Conservation (phyloP, 2,113 vertebrate genomes). For the Elgaria multicarinata region DNA sequence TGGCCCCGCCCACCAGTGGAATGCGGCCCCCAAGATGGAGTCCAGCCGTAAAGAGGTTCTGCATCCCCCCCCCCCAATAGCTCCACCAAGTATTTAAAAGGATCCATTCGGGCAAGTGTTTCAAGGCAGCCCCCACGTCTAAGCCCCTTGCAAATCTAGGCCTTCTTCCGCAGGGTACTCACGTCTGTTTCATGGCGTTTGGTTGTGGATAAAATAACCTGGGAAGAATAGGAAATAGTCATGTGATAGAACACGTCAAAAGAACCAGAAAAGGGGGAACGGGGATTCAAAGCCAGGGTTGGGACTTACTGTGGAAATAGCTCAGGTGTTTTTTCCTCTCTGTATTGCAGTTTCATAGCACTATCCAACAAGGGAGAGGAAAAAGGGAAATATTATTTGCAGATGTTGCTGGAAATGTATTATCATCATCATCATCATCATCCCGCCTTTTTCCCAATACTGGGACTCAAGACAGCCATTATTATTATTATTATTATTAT, state of each 20-base stretch:
- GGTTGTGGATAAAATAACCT: conserved; percentile 76
- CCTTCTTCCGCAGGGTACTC: conserved; percentile 42
- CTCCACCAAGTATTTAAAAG: no score
- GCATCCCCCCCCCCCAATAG: no score
- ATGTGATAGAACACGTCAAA: conserved; percentile 12
- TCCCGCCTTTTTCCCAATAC: no score
- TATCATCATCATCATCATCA: no score
- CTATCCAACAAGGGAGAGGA: conserved; percentile 29
- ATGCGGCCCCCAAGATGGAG: no score
- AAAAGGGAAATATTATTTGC: background rate
- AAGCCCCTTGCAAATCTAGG: background rate
- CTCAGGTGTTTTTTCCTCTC: conserved; percentile 55
- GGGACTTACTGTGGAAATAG: conserved; percentile 62
- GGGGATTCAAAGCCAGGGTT: conserved; percentile 16
- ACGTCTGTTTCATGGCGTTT: conserved; percentile 67
- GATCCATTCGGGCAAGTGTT: background rate
- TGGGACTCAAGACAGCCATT: no score
- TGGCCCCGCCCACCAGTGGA: no score
- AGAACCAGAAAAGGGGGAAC: conserved; percentile 10
- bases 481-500: no score
- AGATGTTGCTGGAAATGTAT: background rate
- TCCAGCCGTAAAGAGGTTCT: no score
- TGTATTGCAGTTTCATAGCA: conserved; percentile 65
- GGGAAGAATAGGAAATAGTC: conserved; percentile 51
- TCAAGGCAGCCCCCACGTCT: background rate